Conservation (phyloP, 1,140 invertebrate species). For the Theocolax elegans region DNA sequence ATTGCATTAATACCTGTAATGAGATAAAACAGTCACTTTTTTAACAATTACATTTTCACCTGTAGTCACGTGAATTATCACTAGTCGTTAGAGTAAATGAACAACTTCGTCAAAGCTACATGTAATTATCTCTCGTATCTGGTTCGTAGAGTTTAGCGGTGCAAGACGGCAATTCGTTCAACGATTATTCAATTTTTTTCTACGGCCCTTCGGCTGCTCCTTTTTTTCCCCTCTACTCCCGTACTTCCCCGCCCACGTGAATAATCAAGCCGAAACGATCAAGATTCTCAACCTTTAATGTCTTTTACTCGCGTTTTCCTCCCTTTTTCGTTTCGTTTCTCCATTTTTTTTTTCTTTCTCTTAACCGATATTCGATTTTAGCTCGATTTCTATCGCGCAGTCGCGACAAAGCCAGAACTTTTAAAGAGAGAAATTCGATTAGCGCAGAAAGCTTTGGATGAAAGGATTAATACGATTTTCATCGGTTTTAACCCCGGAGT, state of each 20-base stretch:
- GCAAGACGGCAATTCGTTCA: neutral
- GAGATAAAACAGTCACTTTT: no score
- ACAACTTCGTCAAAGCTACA: no score
- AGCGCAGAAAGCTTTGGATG: constrained; percentile 8
- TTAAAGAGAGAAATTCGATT: constrained; percentile 17
- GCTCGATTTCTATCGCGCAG: neutral
- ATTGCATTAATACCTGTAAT: no score
- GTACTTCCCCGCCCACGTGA: neutral
- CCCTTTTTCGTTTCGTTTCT: neutral
- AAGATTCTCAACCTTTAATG: constrained; percentile 22
- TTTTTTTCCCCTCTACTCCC: neutral
- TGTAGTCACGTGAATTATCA: no score
- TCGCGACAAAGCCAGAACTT: neutral
- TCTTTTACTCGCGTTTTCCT: constrained; percentile 4
- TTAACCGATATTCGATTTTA: constrained; percentile 11
- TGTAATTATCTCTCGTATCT: no score
- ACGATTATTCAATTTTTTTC: constrained; percentile 28
- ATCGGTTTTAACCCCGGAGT: no score
- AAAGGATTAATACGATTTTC: constrained; percentile 7
- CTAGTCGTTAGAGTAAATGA: no score
- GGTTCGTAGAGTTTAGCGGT: no score
- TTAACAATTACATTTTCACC: no score
- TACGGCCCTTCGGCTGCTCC: neutral
- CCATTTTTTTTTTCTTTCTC: neutral
- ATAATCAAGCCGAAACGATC: constrained; percentile 19